phyloP scores from a whole-genome alignment of 2,113 vertebrate genomes.

The Pseudopipra pipra region DNA sequence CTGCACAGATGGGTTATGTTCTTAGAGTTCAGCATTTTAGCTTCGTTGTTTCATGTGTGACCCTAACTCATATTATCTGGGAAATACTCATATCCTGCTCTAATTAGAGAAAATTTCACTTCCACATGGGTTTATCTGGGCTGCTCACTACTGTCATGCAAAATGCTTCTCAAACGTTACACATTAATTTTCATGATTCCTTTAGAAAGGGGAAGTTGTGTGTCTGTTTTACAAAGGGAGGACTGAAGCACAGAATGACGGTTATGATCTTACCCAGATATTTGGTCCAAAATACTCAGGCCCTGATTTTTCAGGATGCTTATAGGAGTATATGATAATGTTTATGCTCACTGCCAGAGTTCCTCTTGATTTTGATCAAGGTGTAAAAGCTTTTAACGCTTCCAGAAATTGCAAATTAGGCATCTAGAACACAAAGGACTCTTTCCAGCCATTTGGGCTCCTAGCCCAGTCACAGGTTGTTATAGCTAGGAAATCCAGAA shows the following conservation, averaged over 20 bases:
- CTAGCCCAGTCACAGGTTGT: not conserved
- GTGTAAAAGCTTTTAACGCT: not conserved
- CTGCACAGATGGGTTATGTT: constrained; percentile 37
- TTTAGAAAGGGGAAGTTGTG: not conserved
- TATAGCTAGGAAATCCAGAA: not conserved
- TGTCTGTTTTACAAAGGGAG: not conserved
- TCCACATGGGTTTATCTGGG: not conserved
- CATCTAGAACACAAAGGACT: not conserved
- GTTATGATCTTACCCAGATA: not conserved
- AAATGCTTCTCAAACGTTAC: not conserved
- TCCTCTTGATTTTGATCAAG: not conserved
- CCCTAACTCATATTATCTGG: not conserved
- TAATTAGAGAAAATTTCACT: not conserved
- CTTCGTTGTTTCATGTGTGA: not conserved
- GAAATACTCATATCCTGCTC: not conserved
- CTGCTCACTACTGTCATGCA: not conserved
- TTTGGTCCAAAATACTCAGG: not conserved
- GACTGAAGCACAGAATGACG: not conserved
- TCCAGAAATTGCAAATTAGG: not conserved
- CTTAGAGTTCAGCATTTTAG: not conserved
- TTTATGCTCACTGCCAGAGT: not conserved
- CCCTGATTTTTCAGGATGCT: not conserved
- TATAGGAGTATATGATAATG: not conserved
- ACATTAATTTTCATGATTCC: not conserved
- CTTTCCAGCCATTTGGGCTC: not conserved